Conservation (phyloP, 2,113 vertebrate species). For the Varanus komodoensis region DNA sequence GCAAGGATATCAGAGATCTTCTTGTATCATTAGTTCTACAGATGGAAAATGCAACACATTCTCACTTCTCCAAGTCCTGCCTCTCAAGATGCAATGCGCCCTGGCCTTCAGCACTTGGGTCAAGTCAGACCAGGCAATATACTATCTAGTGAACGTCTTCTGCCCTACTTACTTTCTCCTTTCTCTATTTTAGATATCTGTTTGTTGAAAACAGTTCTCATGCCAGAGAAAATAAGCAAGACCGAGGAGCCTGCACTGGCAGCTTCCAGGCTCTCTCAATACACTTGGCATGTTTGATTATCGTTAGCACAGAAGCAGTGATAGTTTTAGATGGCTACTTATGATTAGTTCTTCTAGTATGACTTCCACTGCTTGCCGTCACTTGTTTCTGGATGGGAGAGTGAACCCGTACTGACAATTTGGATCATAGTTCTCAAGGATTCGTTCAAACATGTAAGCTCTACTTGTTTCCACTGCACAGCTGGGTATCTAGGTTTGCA, state of each 20-base stretch:
- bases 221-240: not conserved
- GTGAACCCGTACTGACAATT: not conserved
- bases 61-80: not conserved
- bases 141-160: not conserved
- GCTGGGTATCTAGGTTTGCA: not conserved
- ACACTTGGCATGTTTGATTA: conserved; percentile 43
- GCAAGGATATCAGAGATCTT: conserved; percentile 34
- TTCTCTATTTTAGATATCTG: not conserved
- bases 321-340: conserved; percentile 52
- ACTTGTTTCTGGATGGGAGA: not conserved
- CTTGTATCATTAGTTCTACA: conserved; percentile 34
- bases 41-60: not conserved
- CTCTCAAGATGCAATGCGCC: not conserved
- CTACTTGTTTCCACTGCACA: not conserved
- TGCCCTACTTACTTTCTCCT: not conserved
- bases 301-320: conserved; percentile 54
- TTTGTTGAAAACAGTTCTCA: not conserved
- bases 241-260: not conserved
- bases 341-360: conserved; percentile 8
- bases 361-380: conserved; percentile 27
- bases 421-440: not conserved
- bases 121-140: not conserved
- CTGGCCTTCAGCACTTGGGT: not conserved
- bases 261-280: conserved; percentile 34
- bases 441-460: not conserved